These are phyloP conservation scores for Arremon brunneinucha DNA, from an alignment of 2,797 vertebrate genomes.

Conservation along the genomic window DNA sequence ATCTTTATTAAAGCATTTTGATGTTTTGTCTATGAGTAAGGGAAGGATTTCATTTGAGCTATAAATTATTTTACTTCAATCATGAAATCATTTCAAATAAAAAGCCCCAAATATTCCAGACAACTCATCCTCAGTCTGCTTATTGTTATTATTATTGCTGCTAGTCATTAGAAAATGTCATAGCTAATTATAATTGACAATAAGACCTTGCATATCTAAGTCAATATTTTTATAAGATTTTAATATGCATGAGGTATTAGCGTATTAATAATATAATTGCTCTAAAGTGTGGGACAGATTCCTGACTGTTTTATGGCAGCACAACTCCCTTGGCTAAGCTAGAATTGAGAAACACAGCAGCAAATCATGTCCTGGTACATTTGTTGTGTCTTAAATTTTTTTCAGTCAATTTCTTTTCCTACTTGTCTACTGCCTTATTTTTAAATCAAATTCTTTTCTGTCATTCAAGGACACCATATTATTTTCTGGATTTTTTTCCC, in stretches of 20 bases:
- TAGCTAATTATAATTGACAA: conserved; percentile 41
- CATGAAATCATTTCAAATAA: not conserved
- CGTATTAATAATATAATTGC: conserved; percentile 26
- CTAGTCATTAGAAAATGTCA: conserved; percentile 26
- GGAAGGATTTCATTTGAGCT: not conserved
- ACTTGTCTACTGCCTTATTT: not conserved
- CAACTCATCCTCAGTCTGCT: not conserved
- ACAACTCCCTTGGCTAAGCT: not conserved
- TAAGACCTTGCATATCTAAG: conserved; percentile 9
- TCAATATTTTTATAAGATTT: conserved; percentile 51
- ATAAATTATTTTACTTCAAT: not conserved
- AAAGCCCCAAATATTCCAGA: not conserved
- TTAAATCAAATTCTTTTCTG: not conserved
- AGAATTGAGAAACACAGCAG: not conserved
- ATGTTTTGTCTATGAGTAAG: not conserved
- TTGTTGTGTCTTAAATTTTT: not conserved
- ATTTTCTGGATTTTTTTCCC: not conserved
- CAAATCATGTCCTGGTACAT: not conserved
- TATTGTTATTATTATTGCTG: conserved; percentile 43
- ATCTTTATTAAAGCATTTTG: not conserved
- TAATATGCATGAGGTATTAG: conserved; percentile 29
- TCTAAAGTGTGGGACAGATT: not conserved
- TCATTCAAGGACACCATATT: not conserved
- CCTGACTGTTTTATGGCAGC: not conserved
- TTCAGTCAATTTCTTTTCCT: not conserved